phyloP scores from a whole-genome alignment of 1,140 invertebrate genomes.

The Acromyrmex charruanus region DNA sequence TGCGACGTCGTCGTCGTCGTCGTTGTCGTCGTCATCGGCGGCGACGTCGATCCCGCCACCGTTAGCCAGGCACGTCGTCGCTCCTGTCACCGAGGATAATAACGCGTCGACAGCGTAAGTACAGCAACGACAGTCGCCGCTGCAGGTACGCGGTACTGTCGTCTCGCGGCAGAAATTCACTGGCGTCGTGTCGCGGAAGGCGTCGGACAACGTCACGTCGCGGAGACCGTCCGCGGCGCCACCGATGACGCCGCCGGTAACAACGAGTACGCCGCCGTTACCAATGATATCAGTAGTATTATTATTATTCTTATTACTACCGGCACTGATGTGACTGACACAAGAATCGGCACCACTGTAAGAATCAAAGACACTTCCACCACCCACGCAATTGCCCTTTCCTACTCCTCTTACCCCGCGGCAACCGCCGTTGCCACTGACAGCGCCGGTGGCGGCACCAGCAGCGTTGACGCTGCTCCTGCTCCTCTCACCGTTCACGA shows the following conservation, averaged over 20 bases:
- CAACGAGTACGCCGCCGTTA: conserved; percentile 39
- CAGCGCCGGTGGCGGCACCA: conserved; percentile 44
- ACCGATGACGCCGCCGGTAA: conserved; percentile 68
- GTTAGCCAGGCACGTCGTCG: not conserved
- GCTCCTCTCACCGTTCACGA: conserved; percentile 77
- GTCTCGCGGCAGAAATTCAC: conserved; percentile 51
- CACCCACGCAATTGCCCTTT: not conserved
- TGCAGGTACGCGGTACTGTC: conserved; percentile 11
- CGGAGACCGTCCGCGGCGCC: conserved; percentile 48
- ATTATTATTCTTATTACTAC: conserved; percentile 28
- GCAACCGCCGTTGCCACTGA: not conserved
- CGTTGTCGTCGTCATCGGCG: conserved; percentile 26
- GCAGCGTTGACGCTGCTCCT: conserved; percentile 36
- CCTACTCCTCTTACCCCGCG: not conserved
- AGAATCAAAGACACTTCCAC: not conserved
- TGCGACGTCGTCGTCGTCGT: conserved; percentile 15
- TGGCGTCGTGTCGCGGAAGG: conserved; percentile 50
- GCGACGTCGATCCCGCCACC: conserved; percentile 15
- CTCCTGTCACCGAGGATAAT: not conserved
- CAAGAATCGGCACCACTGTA: not conserved
- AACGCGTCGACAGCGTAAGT: conserved; percentile 15
- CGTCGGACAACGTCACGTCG: conserved; percentile 68
- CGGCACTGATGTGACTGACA: not conserved
- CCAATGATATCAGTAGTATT: conserved; percentile 38
- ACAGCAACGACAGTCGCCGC: not conserved